Conservation (phyloP, 2,888 invertebrate species). For the Phytoseiulus persimilis region DNA sequence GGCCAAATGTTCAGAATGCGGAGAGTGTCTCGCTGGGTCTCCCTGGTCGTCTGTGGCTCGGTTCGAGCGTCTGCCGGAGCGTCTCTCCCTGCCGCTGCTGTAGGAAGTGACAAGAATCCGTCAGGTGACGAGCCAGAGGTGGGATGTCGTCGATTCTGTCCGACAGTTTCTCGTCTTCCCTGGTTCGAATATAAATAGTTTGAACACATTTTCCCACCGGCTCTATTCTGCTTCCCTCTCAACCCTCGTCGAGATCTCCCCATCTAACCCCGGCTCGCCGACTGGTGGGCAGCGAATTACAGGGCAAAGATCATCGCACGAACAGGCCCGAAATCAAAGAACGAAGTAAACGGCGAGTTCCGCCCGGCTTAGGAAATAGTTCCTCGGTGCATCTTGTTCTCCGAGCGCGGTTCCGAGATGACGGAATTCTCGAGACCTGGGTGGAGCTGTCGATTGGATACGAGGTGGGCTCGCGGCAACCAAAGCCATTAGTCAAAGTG, state of each 20-base stretch:
- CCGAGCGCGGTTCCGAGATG: too few species aligned
- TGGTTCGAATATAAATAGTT: not conserved
- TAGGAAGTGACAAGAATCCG: not conserved
- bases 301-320: too few species aligned
- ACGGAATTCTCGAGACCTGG: not conserved
- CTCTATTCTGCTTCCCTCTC: not conserved
- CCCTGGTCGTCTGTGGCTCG: not conserved
- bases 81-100: not conserved
- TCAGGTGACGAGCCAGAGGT: not conserved
- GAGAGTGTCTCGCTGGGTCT: not conserved
- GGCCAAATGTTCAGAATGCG: not conserved
- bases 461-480: not conserved
- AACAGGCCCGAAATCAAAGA: too few species aligned
- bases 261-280: too few species aligned
- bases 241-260: too few species aligned
- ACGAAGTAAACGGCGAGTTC: too few species aligned
- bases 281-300: too few species aligned
- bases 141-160: not conserved
- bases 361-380: too few species aligned
- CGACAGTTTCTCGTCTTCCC: not conserved
- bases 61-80: not conserved
- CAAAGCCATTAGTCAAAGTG: constrained; percentile 34
- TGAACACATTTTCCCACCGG: not conserved
- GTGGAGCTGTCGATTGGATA: not conserved
- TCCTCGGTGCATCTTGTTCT: too few species aligned